These are phyloP conservation scores for Gallinago stenura DNA, from an alignment of 2,797 vertebrate species.

Conservation along the genomic window DNA sequence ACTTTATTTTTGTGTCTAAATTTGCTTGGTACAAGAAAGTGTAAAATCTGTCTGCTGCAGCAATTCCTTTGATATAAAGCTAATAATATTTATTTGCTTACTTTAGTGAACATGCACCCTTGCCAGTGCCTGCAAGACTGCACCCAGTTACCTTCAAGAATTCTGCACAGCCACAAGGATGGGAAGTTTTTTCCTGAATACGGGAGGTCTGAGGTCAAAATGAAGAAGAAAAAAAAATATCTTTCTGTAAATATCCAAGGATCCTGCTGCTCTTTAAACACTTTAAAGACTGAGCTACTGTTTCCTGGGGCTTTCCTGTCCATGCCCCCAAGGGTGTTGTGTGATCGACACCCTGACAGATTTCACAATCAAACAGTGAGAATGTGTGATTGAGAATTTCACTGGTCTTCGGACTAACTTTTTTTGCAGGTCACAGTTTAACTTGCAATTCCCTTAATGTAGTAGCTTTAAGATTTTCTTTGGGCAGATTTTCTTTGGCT, in stretches of 20 bases:
- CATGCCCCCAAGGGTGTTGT: background rate
- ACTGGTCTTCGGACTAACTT: background rate
- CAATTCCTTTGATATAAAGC: background rate
- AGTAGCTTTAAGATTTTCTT: background rate
- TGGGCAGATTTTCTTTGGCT: background rate
- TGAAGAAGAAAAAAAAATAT: background rate
- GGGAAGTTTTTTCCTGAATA: background rate
- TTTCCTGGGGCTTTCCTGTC: background rate
- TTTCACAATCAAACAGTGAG: background rate
- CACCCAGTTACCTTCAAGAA: background rate
- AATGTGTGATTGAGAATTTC: background rate
- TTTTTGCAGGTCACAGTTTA: background rate
- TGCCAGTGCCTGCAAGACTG: background rate
- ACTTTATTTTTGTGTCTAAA: background rate
- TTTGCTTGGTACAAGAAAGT: background rate
- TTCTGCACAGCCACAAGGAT: background rate
- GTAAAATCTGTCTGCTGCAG: background rate
- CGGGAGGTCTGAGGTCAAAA: background rate
- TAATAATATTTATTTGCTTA: background rate
- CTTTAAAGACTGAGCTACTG: background rate
- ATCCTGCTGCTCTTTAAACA: background rate
- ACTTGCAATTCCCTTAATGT: background rate
- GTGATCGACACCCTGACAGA: background rate
- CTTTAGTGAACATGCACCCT: background rate
- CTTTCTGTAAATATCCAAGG: background rate